Evolutionary conservation across 2,113 vertebrate species (phyloP).

Genomic region (Oncorhynchus masou): DNA sequence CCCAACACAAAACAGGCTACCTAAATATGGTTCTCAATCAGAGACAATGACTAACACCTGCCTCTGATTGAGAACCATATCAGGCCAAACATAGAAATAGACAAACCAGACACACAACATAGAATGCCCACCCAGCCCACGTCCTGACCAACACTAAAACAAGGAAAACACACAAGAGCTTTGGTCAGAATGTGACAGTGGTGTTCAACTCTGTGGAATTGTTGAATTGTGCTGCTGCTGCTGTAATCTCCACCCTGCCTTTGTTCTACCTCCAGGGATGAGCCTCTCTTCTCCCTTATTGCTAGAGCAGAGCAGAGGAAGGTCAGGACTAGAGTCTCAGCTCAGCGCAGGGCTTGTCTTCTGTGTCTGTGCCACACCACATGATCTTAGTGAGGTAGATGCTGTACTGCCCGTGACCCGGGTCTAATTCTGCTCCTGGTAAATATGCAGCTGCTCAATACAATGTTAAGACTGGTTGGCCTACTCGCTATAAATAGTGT

Average conservation of each 20-base stretch:
- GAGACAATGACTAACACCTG: no score
- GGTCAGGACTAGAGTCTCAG: background rate
- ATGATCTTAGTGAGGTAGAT: background rate
- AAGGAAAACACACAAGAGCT: no score
- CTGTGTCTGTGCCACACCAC: background rate
- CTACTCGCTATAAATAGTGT: constrained; percentile 37
- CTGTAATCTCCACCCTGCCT: background rate
- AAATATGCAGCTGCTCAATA: constrained; percentile 38
- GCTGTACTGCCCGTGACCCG: constrained; percentile 10
- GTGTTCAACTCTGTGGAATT: background rate
- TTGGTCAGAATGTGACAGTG: no score
- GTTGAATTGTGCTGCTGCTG: background rate
- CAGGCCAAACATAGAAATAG: no score
- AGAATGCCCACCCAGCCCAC: no score
- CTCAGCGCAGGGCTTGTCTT: no score
- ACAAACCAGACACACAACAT: no score
- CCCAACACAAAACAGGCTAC: no score
- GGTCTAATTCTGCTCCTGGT: constrained; percentile 18
- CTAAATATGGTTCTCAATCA: no score
- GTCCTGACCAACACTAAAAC: no score
- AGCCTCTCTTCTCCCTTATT: background rate
- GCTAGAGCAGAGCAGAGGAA: background rate
- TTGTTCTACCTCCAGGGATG: background rate
- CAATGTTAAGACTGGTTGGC: constrained; percentile 12
- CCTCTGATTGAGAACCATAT: no score